These are phyloP conservation scores for Puma concolor DNA, from an alignment of 2,113 vertebrate species.

Conservation along the genomic window DNA sequence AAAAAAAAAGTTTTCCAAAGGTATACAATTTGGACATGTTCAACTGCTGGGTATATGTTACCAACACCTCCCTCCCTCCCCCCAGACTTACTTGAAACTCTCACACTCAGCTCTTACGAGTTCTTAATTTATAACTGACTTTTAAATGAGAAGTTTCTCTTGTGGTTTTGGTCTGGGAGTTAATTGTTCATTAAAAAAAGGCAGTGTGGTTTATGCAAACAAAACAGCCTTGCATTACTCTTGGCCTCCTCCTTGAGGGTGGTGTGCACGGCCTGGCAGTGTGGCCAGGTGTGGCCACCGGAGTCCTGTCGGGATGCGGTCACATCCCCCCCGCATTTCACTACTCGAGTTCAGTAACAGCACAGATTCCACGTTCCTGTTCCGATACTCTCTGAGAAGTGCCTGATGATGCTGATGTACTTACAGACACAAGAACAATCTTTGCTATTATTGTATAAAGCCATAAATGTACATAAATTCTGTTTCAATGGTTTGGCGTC, in stretches of 20 bases:
- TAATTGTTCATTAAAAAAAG: slow-evolving; percentile 87
- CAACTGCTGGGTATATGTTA: slow-evolving; percentile 87
- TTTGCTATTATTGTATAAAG: slow-evolving; percentile 92
- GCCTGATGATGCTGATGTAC: slow-evolving; percentile 89
- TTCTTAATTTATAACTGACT: slow-evolving; percentile 93
- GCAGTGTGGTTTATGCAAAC: slow-evolving; percentile 88
- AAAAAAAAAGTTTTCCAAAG: slow-evolving; percentile 89
- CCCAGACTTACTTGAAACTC: slow-evolving; percentile 83
- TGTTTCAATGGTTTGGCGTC: slow-evolving; percentile 87
- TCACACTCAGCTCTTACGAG: slow-evolving; percentile 89
- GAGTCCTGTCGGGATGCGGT: slow-evolving; percentile 77
- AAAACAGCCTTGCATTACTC: slow-evolving; percentile 81
- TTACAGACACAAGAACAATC: slow-evolving; percentile 91
- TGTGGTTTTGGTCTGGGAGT: slow-evolving; percentile 82
- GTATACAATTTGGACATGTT: slow-evolving; percentile 91
- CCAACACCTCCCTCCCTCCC: slow-evolving; percentile 79
- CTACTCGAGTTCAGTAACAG: slow-evolving; percentile 80
- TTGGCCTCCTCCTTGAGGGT: slow-evolving; percentile 80
- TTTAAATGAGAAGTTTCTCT: slow-evolving; percentile 83
- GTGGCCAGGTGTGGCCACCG: slow-evolving; percentile 76
- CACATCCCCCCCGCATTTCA: slow-evolving; percentile 66
- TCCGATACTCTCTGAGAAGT: slow-evolving; percentile 89
- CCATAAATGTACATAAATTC: slow-evolving; percentile 95
- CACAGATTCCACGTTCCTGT: slow-evolving; percentile 81
- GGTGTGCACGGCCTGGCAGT: slow-evolving; percentile 82